Evolutionary conservation across 2,888 invertebrate genomes (phyloP).

Genomic region (Mythimna lalbum): DNA sequence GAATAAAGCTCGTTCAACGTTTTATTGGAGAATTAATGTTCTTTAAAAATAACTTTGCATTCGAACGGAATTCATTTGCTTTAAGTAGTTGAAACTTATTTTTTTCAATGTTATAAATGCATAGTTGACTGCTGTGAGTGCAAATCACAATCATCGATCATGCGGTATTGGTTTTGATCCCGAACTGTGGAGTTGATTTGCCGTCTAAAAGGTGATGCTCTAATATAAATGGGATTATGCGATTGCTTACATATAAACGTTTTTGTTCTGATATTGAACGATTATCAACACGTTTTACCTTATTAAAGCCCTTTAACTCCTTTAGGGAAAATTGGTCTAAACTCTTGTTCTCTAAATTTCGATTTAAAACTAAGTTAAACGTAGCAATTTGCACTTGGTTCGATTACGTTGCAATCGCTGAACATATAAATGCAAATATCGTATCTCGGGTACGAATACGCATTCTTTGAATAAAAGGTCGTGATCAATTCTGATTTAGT

Average conservation of each 20-base stretch:
- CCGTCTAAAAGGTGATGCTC: no score
- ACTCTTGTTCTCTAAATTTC: conserved; percentile 16
- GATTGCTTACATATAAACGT: no score
- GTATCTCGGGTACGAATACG: conserved; percentile 24
- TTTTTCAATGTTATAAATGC: conserved; percentile 13
- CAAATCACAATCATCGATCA: not conserved
- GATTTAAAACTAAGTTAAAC: conserved; percentile 16
- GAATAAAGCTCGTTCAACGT: conserved; percentile 40
- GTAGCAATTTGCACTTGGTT: conserved; percentile 32
- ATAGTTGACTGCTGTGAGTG: not conserved
- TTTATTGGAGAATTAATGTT: conserved; percentile 31
- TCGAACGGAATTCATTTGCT: conserved; percentile 22
- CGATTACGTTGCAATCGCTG: conserved; percentile 42
- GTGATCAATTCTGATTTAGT: conserved; percentile 42
- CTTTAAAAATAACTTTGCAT: conserved; percentile 25
- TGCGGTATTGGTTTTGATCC: not conserved
- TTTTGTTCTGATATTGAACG: no score
- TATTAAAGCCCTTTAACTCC: not conserved
- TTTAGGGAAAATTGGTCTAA: not conserved
- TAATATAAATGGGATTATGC: not conserved
- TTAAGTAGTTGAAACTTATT: conserved; percentile 1
- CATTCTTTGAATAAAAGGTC: conserved; percentile 41
- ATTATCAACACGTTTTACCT: no score
- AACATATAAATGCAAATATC: conserved; percentile 48
- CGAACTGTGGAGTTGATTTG: no score